Evolutionary conservation across 2,797 vertebrate genomes (phyloP), one percentile per base, ranked within the genome.

Genomic region (Botia almorhae): DNA sequence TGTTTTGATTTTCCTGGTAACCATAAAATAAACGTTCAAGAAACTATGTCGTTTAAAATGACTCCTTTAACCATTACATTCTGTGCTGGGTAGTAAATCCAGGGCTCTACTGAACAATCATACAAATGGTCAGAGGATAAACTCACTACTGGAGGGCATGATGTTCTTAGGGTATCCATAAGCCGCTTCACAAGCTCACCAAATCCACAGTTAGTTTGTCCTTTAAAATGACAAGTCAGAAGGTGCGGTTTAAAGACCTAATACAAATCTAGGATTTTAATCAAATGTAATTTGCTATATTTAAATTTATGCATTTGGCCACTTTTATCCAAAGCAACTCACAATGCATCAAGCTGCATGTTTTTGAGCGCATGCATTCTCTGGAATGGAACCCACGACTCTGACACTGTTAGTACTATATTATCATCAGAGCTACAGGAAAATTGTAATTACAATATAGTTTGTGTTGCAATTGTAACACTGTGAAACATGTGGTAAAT

Each of bases 1-100:
- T 86, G 73, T 80, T 77, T 55, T 78, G 69, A 86, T 80, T 91
- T 89, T 88, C 86, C 91, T 92, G 87, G 88, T 88, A 74, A 83
- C 69, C 53, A 70, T 88, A 89, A 85, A 89, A 81, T 84, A 85
- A 88, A 80, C 80, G 83, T 89, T 80, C 81, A 83, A 89, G 85
- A 87, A 87, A 55, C n/a, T 29, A 84, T 84, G 83, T 51, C 82
- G 87, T 86, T 87, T 86, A 87, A 90, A 90, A 90, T 80, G 75
- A 83, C 74, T 81, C 79, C 85, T 87, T 88, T 87, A 81, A 79
- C 67, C 29, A 14, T 39, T 56, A 12, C 53, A 65, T 21, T 53
- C 84, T 86, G 82, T 69, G 80, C 79, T 60, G 76, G 82, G 80
- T 65, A 75, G 83, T 90, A 91, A 92, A 91, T 92, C 83, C 84